These are phyloP conservation scores for Astreopora myriophthalma DNA, from an alignment of 64 coral and sea anemone species.

Conservation along the genomic window DNA sequence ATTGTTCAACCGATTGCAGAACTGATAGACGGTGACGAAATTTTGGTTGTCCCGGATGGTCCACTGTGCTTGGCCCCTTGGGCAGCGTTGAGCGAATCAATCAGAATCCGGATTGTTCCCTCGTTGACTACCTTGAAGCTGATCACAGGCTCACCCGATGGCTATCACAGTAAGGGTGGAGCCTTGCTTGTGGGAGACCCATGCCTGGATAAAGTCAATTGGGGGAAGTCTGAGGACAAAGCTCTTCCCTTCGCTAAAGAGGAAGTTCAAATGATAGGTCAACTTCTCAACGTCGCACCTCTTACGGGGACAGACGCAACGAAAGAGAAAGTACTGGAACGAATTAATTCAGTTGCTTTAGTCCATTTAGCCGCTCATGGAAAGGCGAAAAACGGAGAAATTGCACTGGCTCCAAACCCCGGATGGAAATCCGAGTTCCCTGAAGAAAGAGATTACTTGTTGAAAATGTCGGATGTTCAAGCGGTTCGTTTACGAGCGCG, in stretches of 20 bases:
- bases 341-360: neutral
- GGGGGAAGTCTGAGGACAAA: neutral
- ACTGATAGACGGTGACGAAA: neutral
- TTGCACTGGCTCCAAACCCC: neutral
- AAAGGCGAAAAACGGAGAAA: neutral
- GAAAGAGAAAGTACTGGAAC: neutral
- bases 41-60: neutral
- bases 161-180: neutral
- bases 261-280: neutral
- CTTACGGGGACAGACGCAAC: neutral
- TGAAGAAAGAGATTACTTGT: neutral
- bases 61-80: neutral
- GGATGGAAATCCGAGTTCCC: neutral
- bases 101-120: neutral
- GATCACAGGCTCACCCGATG: neutral
- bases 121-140: neutral
- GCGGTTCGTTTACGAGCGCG: neutral
- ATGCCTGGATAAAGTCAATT: neutral
- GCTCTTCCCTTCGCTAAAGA: neutral
- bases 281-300: neutral
- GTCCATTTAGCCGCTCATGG: neutral
- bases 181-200: neutral
- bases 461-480: constrained; percentile 1
- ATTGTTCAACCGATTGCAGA: neutral
- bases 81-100: neutral